phyloP scores from a whole-genome alignment of 2,888 invertebrate species.

The Imbricaverruca yamaguchii region DNA sequence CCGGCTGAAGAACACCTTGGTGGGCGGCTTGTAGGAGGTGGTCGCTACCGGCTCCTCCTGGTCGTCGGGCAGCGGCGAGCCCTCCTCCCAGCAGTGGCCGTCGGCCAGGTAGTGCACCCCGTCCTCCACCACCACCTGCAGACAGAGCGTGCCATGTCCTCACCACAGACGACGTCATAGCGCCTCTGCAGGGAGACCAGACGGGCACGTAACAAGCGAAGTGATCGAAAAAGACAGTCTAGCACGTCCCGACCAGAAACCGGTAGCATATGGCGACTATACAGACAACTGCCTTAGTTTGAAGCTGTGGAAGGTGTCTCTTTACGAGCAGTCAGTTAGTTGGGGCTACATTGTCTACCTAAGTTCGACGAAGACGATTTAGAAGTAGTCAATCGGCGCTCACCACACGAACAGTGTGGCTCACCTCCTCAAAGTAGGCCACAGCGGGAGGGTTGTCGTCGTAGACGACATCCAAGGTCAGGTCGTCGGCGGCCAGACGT shows the following conservation, averaged over 20 bases:
- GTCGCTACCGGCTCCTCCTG: conserved; percentile 48
- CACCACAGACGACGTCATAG: no score
- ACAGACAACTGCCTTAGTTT: no score
- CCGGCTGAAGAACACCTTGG: conserved; percentile 66
- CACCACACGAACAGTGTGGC: not conserved
- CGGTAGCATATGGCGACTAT: no score
- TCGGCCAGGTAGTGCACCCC: conserved; percentile 87
- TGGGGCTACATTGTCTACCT: no score
- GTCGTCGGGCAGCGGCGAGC: conserved; percentile 53
- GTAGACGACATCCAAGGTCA: not conserved
- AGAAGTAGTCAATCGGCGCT: not conserved
- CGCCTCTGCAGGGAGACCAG: no score
- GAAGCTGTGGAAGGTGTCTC: no score
- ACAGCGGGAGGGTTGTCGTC: conserved; percentile 11
- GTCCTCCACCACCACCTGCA: conserved; percentile 54
- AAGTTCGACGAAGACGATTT: not conserved
- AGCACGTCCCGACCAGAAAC: no score
- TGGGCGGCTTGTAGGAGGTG: conserved; percentile 64
- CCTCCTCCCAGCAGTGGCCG: conserved; percentile 90
- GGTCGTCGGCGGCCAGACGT: not conserved
- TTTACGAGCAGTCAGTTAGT: no score
- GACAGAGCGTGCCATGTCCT: not conserved
- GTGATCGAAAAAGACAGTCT: no score
- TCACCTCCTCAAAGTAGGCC: conserved; percentile 5
- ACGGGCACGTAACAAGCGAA: no score